Conservation (phyloP, 1,140 invertebrate species). For the Diploscapter pachys region DNA sequence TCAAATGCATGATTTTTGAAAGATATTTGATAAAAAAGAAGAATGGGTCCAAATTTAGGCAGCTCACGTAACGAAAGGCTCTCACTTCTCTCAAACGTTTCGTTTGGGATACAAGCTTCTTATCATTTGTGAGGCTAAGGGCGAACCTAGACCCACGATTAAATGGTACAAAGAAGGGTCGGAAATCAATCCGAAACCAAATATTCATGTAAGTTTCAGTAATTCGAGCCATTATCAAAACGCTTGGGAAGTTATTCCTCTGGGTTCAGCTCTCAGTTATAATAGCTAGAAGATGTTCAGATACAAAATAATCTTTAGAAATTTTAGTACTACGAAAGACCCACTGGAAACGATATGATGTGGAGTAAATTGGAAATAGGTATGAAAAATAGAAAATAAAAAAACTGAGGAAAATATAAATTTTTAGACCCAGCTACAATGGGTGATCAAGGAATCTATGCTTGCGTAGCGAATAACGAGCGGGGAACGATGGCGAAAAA, state of each 20-base stretch:
- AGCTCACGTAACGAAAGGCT: slow-evolving; percentile 55
- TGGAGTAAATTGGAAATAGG: slow-evolving; percentile 58
- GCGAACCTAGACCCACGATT: slow-evolving; percentile 39
- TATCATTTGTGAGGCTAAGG: slow-evolving; percentile 48
- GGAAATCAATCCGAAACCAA: slow-evolving; percentile 55
- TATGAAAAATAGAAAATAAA: neutral
- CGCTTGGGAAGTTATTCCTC: neutral
- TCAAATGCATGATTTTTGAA: neutral
- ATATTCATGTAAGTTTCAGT: slow-evolving; percentile 49
- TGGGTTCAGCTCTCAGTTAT: neutral
- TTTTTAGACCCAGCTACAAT: slow-evolving; percentile 53
- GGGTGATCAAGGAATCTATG: slow-evolving; percentile 57
- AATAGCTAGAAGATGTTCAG: no score
- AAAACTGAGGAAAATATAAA: neutral
- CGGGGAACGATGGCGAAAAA: slow-evolving; percentile 57
- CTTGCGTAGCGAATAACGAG: slow-evolving; percentile 58
- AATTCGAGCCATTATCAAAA: neutral
- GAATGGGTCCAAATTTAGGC: slow-evolving; percentile 42
- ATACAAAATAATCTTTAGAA: neutral
- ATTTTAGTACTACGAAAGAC: slow-evolving; percentile 56
- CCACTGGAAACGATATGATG: slow-evolving; percentile 44
- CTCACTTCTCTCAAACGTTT: slow-evolving; percentile 54
- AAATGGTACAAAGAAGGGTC: slow-evolving; percentile 57
- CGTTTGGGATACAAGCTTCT: slow-evolving; percentile 56
- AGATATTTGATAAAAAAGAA: no score